phyloP scores from a whole-genome alignment of 1,140 invertebrate species.

The Cotesia vestalis region DNA sequence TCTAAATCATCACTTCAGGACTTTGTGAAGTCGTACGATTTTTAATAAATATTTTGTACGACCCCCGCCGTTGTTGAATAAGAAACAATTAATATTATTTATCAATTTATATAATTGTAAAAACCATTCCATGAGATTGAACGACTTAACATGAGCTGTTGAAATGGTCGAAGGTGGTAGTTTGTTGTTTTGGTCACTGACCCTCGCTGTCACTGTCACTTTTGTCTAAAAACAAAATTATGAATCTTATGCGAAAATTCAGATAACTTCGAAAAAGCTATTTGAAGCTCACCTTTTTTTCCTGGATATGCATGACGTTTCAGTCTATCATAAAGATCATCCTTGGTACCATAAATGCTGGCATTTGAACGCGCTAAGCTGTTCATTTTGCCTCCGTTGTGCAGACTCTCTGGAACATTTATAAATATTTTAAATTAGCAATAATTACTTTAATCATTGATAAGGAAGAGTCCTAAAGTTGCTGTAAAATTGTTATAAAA shows the following conservation, averaged over 20 bases:
- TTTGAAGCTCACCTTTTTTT: slow-evolving; percentile 81
- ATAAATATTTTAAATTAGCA: slow-evolving; percentile 5
- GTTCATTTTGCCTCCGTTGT: slow-evolving; percentile 86
- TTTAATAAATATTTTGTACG: slow-evolving; percentile 7
- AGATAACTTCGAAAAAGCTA: slow-evolving; percentile 11
- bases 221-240: slow-evolving; percentile 76
- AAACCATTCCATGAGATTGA: neutral
- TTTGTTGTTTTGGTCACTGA: slow-evolving; percentile 69
- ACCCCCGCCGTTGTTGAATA: neutral
- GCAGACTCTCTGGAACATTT: slow-evolving; percentile 74
- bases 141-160: neutral
- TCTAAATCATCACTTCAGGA: slow-evolving; percentile 53
- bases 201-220: slow-evolving; percentile 92
- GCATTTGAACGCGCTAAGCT: slow-evolving; percentile 90
- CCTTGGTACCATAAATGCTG: slow-evolving; percentile 94
- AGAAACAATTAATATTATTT: no score
- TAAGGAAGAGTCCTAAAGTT: neutral
- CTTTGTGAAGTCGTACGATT: slow-evolving; percentile 38
- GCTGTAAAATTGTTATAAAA: no score
- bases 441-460: slow-evolving; percentile 27
- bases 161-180: slow-evolving; percentile 7
- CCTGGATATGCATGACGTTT: slow-evolving; percentile 95
- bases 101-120: neutral
- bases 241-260: slow-evolving; percentile 28
- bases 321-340: slow-evolving; percentile 94